Base-by-base conservation (phyloP, 2,797 vertebrate species). In the Chelidonichthys spinosus region DNA sequence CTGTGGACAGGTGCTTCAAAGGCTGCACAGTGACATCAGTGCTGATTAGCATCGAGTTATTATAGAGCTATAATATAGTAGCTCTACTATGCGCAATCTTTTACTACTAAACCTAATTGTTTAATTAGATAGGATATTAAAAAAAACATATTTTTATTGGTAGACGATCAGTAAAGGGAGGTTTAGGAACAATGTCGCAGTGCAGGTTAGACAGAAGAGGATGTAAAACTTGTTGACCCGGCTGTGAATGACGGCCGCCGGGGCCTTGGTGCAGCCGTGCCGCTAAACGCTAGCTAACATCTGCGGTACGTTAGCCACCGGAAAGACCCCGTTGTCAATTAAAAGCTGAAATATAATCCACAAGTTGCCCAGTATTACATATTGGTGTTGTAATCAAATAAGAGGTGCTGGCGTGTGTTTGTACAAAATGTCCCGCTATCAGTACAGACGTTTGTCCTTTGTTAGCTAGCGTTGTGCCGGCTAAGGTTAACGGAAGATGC, bases 401-500 rank as follows among this genome's bases (percentile, higher is more conserved):
- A 0, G 0, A 10, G 0, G 0, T 0, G 1, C 2, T 56, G 0
- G 0, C 0, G 5, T 6, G 0, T 0, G 6, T 47, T 74, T 55
- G 90, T 85, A 92, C 90, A 90, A 0, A 40, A 11, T 88, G 89
- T 89, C 39, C 85, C 36, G 15, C 44, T 25, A 49, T 32, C 74
- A 13, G 36, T 58, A 40, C n/a, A 3, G 43, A 7, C 18, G 77
- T 92, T 92, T 92, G 93, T 87, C 92, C 91, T 94, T 92, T 92
- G 92, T 93, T 92, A 92, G 92, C 90, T 58, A 18, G 8, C 39
- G 50, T 8, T 80, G 11, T 59, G 54, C 63, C 72, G 62, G 92
- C 91, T 92, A 93, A 92, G 90, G 90, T 93, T 92, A 92, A 83
- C 81, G 75, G 52, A 72, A 10, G 52, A 66, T 49, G 85, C 82